Evolutionary conservation across 2,797 vertebrate species (phyloP).

Genomic region (Sarcophilus harrisii): DNA sequence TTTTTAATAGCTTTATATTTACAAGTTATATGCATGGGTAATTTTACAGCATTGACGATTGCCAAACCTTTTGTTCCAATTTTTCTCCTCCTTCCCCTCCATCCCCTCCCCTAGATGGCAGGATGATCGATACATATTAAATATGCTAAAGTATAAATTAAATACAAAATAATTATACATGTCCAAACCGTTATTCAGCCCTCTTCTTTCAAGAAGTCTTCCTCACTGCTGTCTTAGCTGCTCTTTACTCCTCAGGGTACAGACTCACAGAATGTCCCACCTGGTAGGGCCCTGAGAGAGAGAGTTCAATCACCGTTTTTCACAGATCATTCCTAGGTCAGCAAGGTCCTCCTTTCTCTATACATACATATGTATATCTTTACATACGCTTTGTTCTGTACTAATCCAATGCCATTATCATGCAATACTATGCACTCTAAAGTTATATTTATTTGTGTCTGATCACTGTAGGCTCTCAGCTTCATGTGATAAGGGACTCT

Average conservation of each 20-base stretch:
- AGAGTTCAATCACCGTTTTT: background rate
- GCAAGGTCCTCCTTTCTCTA: background rate
- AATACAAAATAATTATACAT: too few relatives aligned
- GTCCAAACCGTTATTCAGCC: background rate
- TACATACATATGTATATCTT: background rate
- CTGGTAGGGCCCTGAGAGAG: background rate
- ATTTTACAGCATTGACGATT: too few relatives aligned
- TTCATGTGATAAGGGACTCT: background rate
- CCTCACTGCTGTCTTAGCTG: background rate
- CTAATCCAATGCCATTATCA: background rate
- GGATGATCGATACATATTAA: too few relatives aligned
- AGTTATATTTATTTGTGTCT: background rate
- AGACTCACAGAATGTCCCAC: background rate
- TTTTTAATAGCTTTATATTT: too few relatives aligned
- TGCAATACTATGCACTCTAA: background rate
- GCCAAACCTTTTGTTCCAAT: too few relatives aligned
- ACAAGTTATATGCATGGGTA: too few relatives aligned
- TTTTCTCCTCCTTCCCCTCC: too few relatives aligned
- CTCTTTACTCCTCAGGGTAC: background rate
- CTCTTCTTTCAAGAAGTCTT: background rate
- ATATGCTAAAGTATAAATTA: too few relatives aligned
- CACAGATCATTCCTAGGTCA: background rate
- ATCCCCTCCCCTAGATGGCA: too few relatives aligned
- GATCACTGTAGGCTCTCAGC: background rate
- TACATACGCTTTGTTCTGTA: background rate